phyloP scores from a whole-genome alignment of 2,113 vertebrate species.

The Datnioides undecimradiatus region DNA sequence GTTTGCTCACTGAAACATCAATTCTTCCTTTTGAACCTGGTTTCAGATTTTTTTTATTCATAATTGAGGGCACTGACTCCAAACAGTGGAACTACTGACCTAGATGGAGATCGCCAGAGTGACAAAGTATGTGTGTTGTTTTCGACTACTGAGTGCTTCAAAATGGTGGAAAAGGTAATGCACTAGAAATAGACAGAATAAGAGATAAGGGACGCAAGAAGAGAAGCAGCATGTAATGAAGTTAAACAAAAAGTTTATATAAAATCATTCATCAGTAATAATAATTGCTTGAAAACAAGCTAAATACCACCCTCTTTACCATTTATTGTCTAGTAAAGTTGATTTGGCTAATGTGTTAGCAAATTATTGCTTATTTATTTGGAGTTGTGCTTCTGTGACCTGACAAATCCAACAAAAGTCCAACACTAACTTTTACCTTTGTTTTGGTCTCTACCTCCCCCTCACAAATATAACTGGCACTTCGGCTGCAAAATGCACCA shows the following conservation, averaged over 20 bases:
- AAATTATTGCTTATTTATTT: neutral
- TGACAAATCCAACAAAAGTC: neutral
- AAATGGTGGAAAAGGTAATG: neutral
- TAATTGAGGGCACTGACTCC: conserved; percentile 31
- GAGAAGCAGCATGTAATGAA: neutral
- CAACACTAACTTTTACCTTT: neutral
- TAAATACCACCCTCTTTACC: no score
- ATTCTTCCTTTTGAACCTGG: conserved; percentile 38
- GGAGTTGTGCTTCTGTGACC: neutral
- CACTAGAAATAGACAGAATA: neutral
- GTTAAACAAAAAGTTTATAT: neutral
- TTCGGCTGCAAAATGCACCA: conserved; percentile 1
- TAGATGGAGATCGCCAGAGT: conserved; percentile 26
- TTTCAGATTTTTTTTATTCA: conserved; percentile 34
- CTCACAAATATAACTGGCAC: neutral
- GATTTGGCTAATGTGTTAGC: neutral
- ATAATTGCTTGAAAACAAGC: no score
- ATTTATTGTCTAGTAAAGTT: neutral
- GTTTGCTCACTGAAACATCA: conserved; percentile 30
- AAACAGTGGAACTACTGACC: conserved; percentile 41
- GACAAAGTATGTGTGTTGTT: conserved; percentile 17
- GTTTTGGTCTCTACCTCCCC: conserved; percentile 12
- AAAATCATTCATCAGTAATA: no score
- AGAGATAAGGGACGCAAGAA: neutral
- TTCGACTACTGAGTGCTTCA: neutral